Conservation (phyloP, 2,113 vertebrate genomes). For the Cyphomyrus plagiostoma region DNA sequence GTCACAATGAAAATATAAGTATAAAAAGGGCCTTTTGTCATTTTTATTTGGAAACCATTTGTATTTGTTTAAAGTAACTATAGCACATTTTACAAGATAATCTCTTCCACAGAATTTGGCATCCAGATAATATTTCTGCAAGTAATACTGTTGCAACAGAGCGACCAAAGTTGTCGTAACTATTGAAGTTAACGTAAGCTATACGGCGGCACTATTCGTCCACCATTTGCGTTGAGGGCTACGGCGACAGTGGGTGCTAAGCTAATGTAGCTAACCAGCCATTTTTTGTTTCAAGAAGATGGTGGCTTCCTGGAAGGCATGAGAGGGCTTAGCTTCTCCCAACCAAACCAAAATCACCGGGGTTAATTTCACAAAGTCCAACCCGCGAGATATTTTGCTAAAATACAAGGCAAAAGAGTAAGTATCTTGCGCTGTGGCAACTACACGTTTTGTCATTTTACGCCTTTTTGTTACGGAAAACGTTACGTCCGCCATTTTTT, state of each 20-base stretch:
- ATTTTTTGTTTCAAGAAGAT: conserved; percentile 60
- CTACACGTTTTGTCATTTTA: conserved; percentile 23
- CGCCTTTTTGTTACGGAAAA: conserved; percentile 41
- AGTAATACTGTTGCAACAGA: background rate
- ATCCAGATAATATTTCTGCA: background rate
- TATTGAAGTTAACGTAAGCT: background rate
- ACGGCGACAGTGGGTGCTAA: background rate
- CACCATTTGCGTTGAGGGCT: conserved; percentile 25
- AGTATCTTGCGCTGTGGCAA: conserved; percentile 38
- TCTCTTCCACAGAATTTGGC: background rate
- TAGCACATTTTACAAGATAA: background rate
- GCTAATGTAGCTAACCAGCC: conserved; percentile 11
- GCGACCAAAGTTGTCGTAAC: background rate
- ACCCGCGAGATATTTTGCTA: conserved; percentile 29
- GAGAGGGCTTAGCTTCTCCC: conserved; percentile 46
- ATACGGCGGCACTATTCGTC: background rate
- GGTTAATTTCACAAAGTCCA: conserved; percentile 30
- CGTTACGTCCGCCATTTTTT: conserved; percentile 49
- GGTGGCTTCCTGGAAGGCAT: conserved; percentile 74
- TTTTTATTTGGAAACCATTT: background rate
- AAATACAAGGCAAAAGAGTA: conserved; percentile 45
- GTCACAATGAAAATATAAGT: background rate
- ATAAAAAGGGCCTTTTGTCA: background rate
- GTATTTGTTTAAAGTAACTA: background rate
- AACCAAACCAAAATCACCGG: conserved; percentile 32